phyloP scores from a whole-genome alignment of 2,888 invertebrate genomes.

The Epinotia brunnichana region DNA sequence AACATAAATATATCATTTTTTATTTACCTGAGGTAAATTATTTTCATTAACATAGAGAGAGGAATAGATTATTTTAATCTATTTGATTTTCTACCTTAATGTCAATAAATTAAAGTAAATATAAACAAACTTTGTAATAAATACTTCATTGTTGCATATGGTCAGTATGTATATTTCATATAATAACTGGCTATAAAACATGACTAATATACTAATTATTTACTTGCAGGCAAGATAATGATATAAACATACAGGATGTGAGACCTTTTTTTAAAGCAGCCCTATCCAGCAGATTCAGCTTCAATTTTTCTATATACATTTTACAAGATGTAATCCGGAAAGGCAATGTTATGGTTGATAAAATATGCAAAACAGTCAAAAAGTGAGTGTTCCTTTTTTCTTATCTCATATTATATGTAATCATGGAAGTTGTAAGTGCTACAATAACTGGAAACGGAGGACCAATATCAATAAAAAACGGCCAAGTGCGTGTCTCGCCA shows the following conservation, averaged over 20 bases:
- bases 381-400: slow-evolving; percentile 54
- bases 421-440: not conserved
- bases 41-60: too few relatives aligned
- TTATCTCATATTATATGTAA: not conserved
- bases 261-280: slow-evolving; percentile 57
- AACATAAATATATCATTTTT: too few relatives aligned
- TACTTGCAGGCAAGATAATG: slow-evolving; percentile 49
- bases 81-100: too few relatives aligned
- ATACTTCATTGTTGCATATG: too few relatives aligned
- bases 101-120: too few relatives aligned
- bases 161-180: too few relatives aligned
- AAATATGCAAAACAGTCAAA: slow-evolving; percentile 43
- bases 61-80: too few relatives aligned
- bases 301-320: slow-evolving; percentile 61
- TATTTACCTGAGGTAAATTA: too few relatives aligned
- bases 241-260: slow-evolving; percentile 57
- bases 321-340: slow-evolving; percentile 61
- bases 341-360: slow-evolving; percentile 50
- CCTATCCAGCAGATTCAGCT: slow-evolving; percentile 54
- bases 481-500: too few relatives aligned
- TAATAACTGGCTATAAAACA: not conserved
- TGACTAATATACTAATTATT: too few relatives aligned
- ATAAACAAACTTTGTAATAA: too few relatives aligned
- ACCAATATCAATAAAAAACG: not conserved
- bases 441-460: not conserved